phyloP scores from a whole-genome alignment of 2,888 invertebrate species.

The Alsophila aescularia region DNA sequence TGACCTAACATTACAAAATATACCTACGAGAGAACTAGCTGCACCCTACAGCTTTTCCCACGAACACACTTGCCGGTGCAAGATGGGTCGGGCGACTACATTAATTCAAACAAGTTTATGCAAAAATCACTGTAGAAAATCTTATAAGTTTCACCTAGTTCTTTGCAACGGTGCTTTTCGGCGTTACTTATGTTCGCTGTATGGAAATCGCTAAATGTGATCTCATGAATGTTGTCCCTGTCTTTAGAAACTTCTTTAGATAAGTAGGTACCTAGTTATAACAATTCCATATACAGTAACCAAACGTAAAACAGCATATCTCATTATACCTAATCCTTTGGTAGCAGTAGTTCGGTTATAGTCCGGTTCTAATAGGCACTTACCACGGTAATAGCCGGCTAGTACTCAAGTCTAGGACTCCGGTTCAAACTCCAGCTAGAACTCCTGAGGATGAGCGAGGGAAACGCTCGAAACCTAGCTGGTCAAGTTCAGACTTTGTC shows the following conservation, averaged over 20 bases:
- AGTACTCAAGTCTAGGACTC: no score
- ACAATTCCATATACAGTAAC: background rate
- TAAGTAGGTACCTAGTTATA: background rate
- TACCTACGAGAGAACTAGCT: background rate
- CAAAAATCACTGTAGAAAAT: background rate
- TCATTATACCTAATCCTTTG: background rate
- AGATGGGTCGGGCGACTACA: background rate
- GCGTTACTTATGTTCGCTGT: background rate
- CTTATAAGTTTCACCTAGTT: constrained; percentile 15
- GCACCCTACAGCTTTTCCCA: no score
- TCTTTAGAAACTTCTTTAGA: background rate
- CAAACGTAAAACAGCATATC: background rate
- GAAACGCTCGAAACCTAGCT: no score
- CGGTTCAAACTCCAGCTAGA: no score
- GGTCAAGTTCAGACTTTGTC: no score
- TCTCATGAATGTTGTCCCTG: background rate
- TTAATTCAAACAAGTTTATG: constrained; percentile 8
- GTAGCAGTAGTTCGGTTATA: no score
- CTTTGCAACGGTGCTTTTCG: constrained; percentile 12
- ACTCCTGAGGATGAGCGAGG: no score
- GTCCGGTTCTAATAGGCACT: no score
- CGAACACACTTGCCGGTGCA: background rate
- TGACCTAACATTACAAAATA: constrained; percentile 33
- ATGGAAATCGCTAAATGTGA: background rate
- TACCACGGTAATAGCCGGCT: no score